These are phyloP conservation scores for Teinopalpus imperialis DNA, from an alignment of 2,888 invertebrate genomes.

Conservation along the genomic window DNA sequence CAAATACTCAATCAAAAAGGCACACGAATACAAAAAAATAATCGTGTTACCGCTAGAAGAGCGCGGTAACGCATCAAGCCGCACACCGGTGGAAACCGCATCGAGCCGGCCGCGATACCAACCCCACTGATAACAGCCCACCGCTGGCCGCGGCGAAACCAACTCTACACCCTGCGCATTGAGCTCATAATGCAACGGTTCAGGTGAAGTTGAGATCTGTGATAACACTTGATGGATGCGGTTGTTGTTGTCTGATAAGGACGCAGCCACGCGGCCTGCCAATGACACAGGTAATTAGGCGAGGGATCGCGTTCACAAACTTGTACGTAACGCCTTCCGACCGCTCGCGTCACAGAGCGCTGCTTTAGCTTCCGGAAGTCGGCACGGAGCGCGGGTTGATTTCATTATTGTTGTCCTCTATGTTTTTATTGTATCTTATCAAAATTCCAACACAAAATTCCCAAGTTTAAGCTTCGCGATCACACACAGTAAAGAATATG, in stretches of 20 bases:
- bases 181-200: slow-evolving; percentile 15
- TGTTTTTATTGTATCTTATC: too few species aligned
- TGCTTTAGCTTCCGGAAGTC: too few species aligned
- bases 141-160: not conserved
- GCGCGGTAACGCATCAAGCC: too few species aligned
- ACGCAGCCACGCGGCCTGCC: slow-evolving; percentile 27
- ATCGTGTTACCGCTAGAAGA: too few species aligned
- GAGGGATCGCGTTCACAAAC: not conserved
- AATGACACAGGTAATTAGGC: slow-evolving; percentile 27
- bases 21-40: too few species aligned
- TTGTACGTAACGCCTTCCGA: too few species aligned
- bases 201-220: slow-evolving; percentile 11
- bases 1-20: not conserved
- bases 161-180: not conserved
- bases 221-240: slow-evolving; percentile 36
- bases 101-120: slow-evolving; percentile 28
- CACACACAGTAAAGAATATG: too few species aligned
- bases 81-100: slow-evolving; percentile 33
- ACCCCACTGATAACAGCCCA: slow-evolving; percentile 20
- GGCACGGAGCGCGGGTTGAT: too few species aligned
- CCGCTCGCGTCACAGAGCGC: too few species aligned
- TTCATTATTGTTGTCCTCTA: too few species aligned
- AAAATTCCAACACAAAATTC: too few species aligned
- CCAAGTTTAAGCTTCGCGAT: too few species aligned
- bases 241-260: slow-evolving; percentile 34